Evolutionary conservation across 2,888 invertebrate species (phyloP), one percentile per base, ranked within the genome.

Genomic region (Eugnorisma glareosa): DNA sequence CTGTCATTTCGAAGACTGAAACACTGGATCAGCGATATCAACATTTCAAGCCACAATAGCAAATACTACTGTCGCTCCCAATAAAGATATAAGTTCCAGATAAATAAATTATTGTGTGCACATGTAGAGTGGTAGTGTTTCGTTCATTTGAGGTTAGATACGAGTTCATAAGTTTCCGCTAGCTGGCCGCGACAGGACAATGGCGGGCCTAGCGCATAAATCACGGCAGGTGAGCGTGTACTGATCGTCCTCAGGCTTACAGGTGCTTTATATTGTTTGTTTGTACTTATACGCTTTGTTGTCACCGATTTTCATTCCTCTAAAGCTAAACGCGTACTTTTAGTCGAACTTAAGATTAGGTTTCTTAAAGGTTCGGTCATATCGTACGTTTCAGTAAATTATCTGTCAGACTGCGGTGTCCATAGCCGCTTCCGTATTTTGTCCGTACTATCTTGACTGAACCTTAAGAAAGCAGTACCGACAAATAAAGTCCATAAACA

Each of bases 201-300:
- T 95, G 92, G 94, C 91, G 88, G 91, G 88, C 85, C 91, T 90
- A 88, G 86, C 83, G 87, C 90, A 94, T 96, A 95, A 95, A 96
- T 96, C 95, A 95, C 92, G 93, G 90, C 95, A 95, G 94, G 94
- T 95, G 95, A 94, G 90, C 93, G 92, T 90, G 92, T 90, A 86
- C 91, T 89, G 92, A 91, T 91, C 87, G 79, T 87, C 91, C 90
- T 87, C 87, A 86, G 86, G 84, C 87, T 90, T 81, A 89, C 93
- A 92, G 91, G 92, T 93, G 92, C 91, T 90, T 90, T 89, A 89
- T 91, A 91, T 90, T 90, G 89, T 91, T 90, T 89, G 87, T 88
- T 84, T 86, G 82, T 83, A 74, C 68, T 84, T 77, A 61, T 75
- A 67, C 67, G 72, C 72, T 70, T 75, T 67, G 73, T 82, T 79